Evolutionary conservation across 2,113 vertebrate species (phyloP).

Genomic region (Cyanoliseus patagonus): DNA sequence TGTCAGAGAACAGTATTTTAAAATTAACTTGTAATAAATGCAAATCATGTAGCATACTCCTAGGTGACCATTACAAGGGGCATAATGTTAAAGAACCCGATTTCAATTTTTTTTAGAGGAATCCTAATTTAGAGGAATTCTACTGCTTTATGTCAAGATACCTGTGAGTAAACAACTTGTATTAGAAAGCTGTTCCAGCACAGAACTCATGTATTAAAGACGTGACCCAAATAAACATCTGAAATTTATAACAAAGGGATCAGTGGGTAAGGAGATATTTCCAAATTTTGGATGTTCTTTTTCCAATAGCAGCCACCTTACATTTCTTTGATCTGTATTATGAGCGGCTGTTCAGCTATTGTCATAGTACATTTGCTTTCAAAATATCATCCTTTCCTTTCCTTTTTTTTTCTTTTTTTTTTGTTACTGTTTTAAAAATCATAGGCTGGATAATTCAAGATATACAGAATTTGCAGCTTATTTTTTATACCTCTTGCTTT

Average conservation of each 20-base stretch:
- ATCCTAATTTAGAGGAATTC: background rate
- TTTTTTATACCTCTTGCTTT: background rate
- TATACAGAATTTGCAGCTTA: background rate
- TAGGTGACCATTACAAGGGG: background rate
- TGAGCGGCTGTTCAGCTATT: background rate
- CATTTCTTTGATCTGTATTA: background rate
- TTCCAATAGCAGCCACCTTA: background rate
- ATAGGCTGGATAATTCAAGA: background rate
- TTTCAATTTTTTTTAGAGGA: background rate
- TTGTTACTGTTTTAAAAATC: background rate
- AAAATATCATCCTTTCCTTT: background rate
- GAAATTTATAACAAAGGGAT: background rate
- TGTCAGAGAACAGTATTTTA: background rate
- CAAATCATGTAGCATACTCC: background rate
- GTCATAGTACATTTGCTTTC: background rate
- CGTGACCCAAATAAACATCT: background rate
- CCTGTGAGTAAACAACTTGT: background rate
- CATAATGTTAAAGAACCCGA: background rate
- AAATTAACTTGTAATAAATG: background rate
- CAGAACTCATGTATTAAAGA: background rate
- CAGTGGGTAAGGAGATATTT: background rate
- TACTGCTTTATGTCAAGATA: background rate
- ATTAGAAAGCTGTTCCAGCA: background rate
- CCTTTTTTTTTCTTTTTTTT: fast-evolving
- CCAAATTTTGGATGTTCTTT: background rate